phyloP scores from a whole-genome alignment of 2,888 invertebrate genomes.

The Conus canariensis region DNA sequence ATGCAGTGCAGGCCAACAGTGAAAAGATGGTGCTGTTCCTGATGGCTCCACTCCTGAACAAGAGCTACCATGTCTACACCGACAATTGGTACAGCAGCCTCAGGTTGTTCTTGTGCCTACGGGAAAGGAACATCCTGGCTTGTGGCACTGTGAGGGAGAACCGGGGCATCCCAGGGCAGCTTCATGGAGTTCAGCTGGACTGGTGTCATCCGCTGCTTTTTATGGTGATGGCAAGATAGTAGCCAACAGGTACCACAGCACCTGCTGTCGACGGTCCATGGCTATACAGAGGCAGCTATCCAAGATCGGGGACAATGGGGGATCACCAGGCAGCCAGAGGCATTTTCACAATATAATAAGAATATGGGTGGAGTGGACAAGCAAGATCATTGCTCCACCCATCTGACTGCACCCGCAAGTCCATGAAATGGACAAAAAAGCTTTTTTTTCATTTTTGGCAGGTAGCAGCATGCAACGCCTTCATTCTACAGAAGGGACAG shows the following conservation, averaged over 20 bases:
- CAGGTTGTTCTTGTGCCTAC: constrained; percentile 30
- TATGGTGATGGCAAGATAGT: constrained; percentile 23
- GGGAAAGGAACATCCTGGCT: constrained; percentile 29
- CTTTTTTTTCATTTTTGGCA: constrained; percentile 45
- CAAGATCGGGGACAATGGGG: constrained; percentile 35
- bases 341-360: constrained; percentile 48
- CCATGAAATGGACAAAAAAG: constrained; percentile 56
- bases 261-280: constrained; percentile 48
- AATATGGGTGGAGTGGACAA: constrained; percentile 57
- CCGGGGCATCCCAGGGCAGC: constrained; percentile 6
- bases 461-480: background rate
- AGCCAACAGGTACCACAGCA: constrained; percentile 39
- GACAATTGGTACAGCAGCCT: constrained; percentile 43
- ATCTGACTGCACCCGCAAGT: constrained; percentile 48
- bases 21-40: constrained; percentile 36
- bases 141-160: constrained; percentile 32
- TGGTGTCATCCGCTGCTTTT: background rate
- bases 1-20: background rate
- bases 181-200: background rate
- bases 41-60: constrained; percentile 34
- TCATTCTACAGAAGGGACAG: background rate
- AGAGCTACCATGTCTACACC: constrained; percentile 31
- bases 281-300: constrained; percentile 42
- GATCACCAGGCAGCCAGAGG: constrained; percentile 42
- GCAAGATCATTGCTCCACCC: constrained; percentile 52